Evolutionary conservation across 1,140 invertebrate species (phyloP).

Genomic region (Centruroides sculpturatus): DNA sequence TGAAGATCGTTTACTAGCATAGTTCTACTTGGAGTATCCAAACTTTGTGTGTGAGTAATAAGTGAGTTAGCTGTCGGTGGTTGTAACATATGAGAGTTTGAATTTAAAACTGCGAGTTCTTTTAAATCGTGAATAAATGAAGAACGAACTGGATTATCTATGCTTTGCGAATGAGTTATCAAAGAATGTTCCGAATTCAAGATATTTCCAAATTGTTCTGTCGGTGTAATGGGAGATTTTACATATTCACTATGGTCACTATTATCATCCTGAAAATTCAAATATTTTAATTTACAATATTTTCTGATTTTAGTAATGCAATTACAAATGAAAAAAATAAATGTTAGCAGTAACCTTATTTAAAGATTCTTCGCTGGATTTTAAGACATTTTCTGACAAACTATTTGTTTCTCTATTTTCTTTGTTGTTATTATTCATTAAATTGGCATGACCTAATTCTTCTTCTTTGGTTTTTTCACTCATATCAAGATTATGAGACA

Average conservation of each 20-base stretch:
- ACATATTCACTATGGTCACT: neutral
- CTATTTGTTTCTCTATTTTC: neutral
- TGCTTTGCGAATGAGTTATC: slow-evolving; percentile 20
- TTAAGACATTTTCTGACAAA: no score
- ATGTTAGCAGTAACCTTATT: no score
- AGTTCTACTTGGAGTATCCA: slow-evolving; percentile 13
- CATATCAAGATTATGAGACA: slow-evolving; percentile 17
- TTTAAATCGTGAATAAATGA: slow-evolving; percentile 16
- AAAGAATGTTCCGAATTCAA: slow-evolving; percentile 5
- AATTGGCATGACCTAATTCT: neutral
- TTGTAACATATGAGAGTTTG: no score
- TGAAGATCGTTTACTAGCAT: slow-evolving; percentile 16
- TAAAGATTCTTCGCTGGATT: no score
- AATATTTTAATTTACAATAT: neutral
- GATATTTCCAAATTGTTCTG: neutral
- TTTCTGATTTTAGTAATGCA: no score
- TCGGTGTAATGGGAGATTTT: neutral
- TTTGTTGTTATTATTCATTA: slow-evolving; percentile 8
- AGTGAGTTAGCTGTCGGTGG: slow-evolving; percentile 1
- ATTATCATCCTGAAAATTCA: neutral
- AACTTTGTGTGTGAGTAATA: slow-evolving; percentile 20
- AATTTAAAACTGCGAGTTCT: neutral
- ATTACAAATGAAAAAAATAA: no score
- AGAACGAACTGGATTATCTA: slow-evolving; percentile 12
- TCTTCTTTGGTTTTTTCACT: slow-evolving; percentile 2